Base-by-base conservation (phyloP, 2,113 vertebrate species). In the Ictalurus punctatus region DNA sequence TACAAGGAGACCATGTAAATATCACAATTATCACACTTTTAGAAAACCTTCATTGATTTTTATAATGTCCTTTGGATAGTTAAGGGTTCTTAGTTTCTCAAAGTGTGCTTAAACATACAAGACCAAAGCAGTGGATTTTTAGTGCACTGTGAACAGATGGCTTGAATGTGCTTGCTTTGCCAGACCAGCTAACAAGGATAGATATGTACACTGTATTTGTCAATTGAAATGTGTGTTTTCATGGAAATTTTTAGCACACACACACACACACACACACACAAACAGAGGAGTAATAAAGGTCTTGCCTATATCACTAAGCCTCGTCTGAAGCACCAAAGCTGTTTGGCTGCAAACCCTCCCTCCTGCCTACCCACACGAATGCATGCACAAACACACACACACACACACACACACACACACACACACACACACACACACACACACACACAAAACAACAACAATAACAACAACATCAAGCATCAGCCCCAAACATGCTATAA, bases 91-190 rank as follows among this genome's bases (percentile, higher is more conserved):
- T 63, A 63, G 61, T 23, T 63, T 63, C 23, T 9, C 9, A 27
- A 27, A 2, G 23, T 0, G 21, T 67, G 71, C 71, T 73, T 6
- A 73, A 73, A 8, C 7, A 21, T 37, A 73, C 17, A 9, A 61
- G 3, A 12, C 10, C 58, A 61, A 58, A 19, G 40, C 84, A 86
- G 67, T 37, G 37, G 21, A 25, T 74, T 74, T 86, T 76, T 76
- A 27, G 27, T 87, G 85, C 3, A 63, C 14, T 21, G 19, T 76
- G 84, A 85, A 69, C 67, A 86, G 69, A 76, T 86, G 85, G 85
- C 48, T 76, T 40, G 54, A n/a, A 48, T 17, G 58, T 65, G 73
- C 19, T 59, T 48, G 73, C 37, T 44, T 44, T 79, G 85, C 40
- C 85, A 87, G 10, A 23, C 37, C 44, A 23, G 27, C 17, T 87